A percentile compares a stretch with the other conserved stretches of the same genome.
Evolutionary conservation across 2,113 vertebrate genomes (phyloP).

Genomic region (Drymodes brunneopygia): DNA sequence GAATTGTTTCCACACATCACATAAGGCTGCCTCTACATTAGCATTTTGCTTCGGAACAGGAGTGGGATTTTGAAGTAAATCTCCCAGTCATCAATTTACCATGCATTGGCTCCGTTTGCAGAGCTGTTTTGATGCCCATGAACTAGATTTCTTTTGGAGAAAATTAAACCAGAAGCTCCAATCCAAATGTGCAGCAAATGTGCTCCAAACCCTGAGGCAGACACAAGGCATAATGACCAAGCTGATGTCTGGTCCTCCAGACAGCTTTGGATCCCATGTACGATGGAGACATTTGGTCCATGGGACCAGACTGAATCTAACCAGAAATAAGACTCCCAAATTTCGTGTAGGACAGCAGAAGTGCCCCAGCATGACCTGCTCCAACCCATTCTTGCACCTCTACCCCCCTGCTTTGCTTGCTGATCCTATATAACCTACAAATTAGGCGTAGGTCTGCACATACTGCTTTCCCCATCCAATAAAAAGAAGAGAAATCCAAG

Average conservation of each 20-base stretch:
- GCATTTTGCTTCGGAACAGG: slow-evolving; percentile 12
- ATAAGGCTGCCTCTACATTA: slow-evolving; percentile 20
- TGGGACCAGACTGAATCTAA: not conserved
- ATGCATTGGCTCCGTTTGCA: not conserved
- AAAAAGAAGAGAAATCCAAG: not conserved
- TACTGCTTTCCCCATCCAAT: not conserved
- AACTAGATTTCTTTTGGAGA: not conserved
- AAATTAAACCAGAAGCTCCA: slow-evolving; percentile 9
- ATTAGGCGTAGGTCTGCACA: not conserved
- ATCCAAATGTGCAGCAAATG: not conserved
- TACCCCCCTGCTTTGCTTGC: not conserved
- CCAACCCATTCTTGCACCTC: not conserved
- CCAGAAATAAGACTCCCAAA: not conserved
- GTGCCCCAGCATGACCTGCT: not conserved
- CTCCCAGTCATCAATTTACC: slow-evolving; percentile 6
- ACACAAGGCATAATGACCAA: not conserved
- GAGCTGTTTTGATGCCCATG: not conserved
- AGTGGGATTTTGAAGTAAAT: slow-evolving; percentile 37
- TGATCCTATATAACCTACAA: not conserved
- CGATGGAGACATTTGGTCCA: accelerated
- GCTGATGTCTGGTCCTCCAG: not conserved
- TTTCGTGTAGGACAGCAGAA: not conserved
- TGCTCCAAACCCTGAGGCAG: not conserved
- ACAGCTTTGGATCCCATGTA: not conserved
- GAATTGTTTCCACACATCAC: slow-evolving; percentile 34